Percentiles rank a stretch among this genome's conserved stretches.
These are phyloP conservation scores for Oreochromis mossambicus DNA, from an alignment of 2,797 vertebrate species.

Conservation along the genomic window DNA sequence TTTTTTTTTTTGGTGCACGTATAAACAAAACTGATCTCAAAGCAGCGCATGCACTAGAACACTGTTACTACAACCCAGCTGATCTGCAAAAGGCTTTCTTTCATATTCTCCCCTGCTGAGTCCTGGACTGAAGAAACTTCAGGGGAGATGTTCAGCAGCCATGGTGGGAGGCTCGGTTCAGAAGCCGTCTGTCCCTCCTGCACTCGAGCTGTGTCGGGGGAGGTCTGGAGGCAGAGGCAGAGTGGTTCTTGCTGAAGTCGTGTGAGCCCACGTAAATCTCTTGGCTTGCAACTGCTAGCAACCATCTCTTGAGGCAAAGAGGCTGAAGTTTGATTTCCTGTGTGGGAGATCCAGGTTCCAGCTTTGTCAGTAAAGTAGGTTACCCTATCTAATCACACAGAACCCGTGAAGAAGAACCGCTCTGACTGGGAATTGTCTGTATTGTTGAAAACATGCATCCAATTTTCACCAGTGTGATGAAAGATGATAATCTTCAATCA, in stretches of 20 bases:
- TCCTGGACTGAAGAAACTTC: background rate
- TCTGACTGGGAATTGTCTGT: background rate
- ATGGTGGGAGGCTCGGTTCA: background rate
- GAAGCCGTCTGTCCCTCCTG: background rate
- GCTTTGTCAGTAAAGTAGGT: constrained; percentile 2
- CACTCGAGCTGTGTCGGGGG: background rate
- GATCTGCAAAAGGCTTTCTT: background rate
- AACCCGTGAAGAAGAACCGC: background rate
- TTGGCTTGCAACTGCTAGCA: constrained; percentile 14
- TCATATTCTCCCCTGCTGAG: background rate
- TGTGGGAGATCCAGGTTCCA: constrained; percentile 35
- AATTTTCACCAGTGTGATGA: background rate
- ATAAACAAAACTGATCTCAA: background rate
- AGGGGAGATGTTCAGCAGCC: background rate
- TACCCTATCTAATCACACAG: background rate
- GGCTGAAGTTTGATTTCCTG: constrained; percentile 37
- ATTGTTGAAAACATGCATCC: background rate
- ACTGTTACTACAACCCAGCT: background rate
- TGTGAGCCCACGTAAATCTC: constrained; percentile 32
- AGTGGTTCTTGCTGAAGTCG: background rate
- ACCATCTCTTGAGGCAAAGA: constrained; percentile 9
- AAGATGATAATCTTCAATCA: background rate
- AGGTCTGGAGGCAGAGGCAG: constrained; percentile 7
- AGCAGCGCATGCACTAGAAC: background rate
- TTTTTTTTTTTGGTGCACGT: background rate